A percentile compares a stretch with the other conserved stretches of the same genome.
Evolutionary conservation across 1,140 invertebrate species (phyloP).

Genomic region (Alviniconcha marisindica): DNA sequence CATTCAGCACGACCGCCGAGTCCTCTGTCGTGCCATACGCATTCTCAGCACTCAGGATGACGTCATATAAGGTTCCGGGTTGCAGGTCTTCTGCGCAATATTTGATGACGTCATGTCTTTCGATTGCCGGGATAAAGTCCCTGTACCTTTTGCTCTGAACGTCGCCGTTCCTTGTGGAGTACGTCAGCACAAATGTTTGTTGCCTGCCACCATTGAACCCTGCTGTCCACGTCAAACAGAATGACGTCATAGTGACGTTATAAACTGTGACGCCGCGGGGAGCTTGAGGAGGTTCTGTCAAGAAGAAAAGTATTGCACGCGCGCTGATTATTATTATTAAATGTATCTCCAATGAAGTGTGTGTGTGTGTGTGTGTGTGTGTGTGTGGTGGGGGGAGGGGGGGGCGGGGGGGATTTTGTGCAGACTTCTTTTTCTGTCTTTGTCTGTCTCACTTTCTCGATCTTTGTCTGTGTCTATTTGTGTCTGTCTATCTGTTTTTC

Average conservation of each 20-base stretch:
- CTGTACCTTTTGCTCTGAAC: neutral
- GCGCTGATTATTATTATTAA: too few relatives aligned
- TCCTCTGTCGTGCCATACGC: neutral
- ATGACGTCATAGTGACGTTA: neutral
- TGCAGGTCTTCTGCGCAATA: neutral
- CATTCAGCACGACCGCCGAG: neutral
- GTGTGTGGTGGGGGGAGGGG: too few relatives aligned
- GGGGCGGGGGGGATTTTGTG: too few relatives aligned
- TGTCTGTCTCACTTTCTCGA: too few relatives aligned
- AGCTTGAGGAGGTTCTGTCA: neutral
- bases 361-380: too few relatives aligned
- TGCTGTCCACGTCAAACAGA: neutral
- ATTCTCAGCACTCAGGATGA: neutral
- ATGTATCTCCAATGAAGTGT: too few relatives aligned
- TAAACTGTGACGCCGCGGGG: neutral
- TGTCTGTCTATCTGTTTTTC: too few relatives aligned
- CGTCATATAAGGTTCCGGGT: neutral
- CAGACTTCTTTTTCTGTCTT: too few relatives aligned
- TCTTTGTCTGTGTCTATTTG: too few relatives aligned
- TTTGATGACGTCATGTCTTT: neutral
- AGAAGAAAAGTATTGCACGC: neutral
- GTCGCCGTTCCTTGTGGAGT: too few relatives aligned
- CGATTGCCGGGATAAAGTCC: neutral
- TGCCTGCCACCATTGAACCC: neutral
- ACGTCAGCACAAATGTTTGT: neutral